Base-by-base conservation (phyloP, 1,140 invertebrate genomes). In the Orchestia grillus region DNA sequence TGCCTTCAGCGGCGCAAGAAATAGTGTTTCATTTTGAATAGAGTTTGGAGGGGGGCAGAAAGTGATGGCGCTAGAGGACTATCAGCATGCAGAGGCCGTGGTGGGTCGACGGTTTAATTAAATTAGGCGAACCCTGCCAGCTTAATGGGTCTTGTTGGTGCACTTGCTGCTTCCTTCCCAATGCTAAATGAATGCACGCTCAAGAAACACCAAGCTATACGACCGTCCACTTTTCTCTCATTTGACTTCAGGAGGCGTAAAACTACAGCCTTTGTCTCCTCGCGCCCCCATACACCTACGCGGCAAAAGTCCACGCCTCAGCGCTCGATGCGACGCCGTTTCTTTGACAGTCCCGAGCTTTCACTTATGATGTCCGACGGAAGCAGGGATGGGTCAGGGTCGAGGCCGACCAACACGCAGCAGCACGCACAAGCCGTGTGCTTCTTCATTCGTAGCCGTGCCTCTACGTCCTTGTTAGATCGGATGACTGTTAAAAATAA, bases 111-210 rank as follows among this genome's bases (percentile, higher is more conserved):
- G 11, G 44, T 94, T 44, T 94, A 94, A 94, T 94, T 94, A 94
- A 94, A 94, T 94, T 94, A 94, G 92, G 92, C 92, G 43, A 8
- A 44, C 41, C 92, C 6, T 6, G 92, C 92, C 92, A 15, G 92
- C 92, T 94, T 94, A 94, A 94, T 94, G 47, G 92, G 92, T 94
- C 92, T 94, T 94, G 92, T 94, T 94, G 92, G 92, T 94, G 92
- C 44, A 47, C 92, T 94, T 94, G 43, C 92, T 47, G 36, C 92
- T 44, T 94, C 40, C 92, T 94, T 94, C 44, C 40, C 8, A 94
- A 94, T 94, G 43, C 92, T 15, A 94, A 94, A 94, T 94, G 92
- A 94, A 94, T 94, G 92, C 92, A 47, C 92, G 92, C 92, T 47
- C 40, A 94, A 94, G 92, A 94, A 94, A 47, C 43, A n/a, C 43